Base-by-base conservation (phyloP, 2,113 vertebrate genomes). In the Nothoprocta pentlandii region DNA sequence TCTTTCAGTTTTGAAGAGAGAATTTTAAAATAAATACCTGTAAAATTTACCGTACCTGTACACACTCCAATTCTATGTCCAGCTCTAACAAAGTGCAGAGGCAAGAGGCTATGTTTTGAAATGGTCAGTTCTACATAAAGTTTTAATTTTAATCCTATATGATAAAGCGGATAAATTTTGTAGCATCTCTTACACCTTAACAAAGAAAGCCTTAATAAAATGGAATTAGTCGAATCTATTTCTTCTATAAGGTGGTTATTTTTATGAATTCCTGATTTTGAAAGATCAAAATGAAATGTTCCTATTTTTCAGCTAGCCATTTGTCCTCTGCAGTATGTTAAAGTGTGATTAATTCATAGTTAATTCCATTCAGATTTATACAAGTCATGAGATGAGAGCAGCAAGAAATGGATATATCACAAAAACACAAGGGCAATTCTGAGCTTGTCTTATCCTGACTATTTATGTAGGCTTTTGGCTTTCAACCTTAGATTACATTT, bases 171-270 rank as follows among this genome's bases (percentile, higher is more conserved):
- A 78, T 82, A 20, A 92, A 86, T 88, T 94, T 82, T 95, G 66
- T 94, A 94, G 92, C 85, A 88, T 81, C 74, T 94, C 70, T 95
- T 92, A 93, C 82, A 96, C 46, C 68, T 95, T 87, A 94, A 81
- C 46, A 94, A 81, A 85, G 41, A 89, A 97, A 92, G 91, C 92
- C 94, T 95, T 96, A 96, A 92, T 80, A 85, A 89, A 90, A 78
- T 51, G 64, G 25, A 58, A 85, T 86, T 80, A 44, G 64, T 92
- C 14, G 90, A 56, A 78, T 87, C n/a, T 44, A 16, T 88, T 95
- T 96, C 23, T 75, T 78, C 39, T 23, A 25, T 85, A 84, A 77
- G 5, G 14, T 89, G 66, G 76, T 88, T 69, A 87, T 83, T 90
- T 67, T 88, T 85, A 88, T 90, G 88, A 92, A 94, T 81, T 71